Base-by-base conservation (phyloP, 2,113 vertebrate species). In the Dasypus novemcinctus region DNA sequence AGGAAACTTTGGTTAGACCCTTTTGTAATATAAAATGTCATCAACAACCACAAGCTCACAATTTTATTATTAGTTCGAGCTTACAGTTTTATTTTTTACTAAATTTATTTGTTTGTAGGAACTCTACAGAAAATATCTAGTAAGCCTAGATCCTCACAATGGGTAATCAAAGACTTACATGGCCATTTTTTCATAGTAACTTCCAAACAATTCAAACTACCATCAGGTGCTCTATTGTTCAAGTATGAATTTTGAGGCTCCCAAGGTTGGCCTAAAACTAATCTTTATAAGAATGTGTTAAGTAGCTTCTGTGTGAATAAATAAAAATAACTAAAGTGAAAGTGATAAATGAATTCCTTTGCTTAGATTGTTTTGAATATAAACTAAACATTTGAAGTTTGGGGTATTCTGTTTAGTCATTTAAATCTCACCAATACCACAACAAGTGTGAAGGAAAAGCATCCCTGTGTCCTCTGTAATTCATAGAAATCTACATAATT, bases 401-500 rank as follows among this genome's bases (percentile, higher is more conserved):
- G 21, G 72, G 7, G 23, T 81, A 31, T 7, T 17, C 29, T n/a
- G 23, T 64, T 15, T 29, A 52, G 87, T 94, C 74, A 80, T 97
- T 96, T 88, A 95, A 89, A 93, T 96, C 92, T 97, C 86, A 97
- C 90, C 95, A 96, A 93, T 96, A 93, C 90, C 97, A 97, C 87
- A 91, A 85, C 38, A 97, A 98, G 90, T 79, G 83, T 85, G 52
- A 93, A 95, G 74, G 76, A 92, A 90, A 92, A 98, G 64, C 75
- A 94, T 81, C 97, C 94, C 84, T 95, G 80, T 96, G 96, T 52
- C 94, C 68, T 97, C 91, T 97, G 41, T 96, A 97, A 97, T 96
- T 97, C 93, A 94, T 97, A 97, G 92, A 97, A 98, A 97, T 98
- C 96, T 97, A 95, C 97, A 76, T 96, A 96, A 87, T 72, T 86